Conservation (phyloP, 2,797 vertebrate genomes). For the Sebastes matsubarae region DNA sequence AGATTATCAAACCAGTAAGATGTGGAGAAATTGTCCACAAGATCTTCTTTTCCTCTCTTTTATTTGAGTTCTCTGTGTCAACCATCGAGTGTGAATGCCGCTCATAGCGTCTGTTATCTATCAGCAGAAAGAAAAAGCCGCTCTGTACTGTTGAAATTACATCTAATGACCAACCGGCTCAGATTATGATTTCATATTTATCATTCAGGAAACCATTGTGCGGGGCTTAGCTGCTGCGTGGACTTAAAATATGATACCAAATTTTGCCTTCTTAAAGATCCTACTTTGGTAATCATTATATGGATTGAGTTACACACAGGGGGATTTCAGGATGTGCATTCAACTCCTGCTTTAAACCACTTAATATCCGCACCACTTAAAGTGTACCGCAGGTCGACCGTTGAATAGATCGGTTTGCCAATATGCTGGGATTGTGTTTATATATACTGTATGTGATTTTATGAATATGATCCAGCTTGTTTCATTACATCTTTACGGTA, state of each 20-base stretch:
- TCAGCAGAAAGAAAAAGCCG: constrained; percentile 8
- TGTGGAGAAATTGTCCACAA: background rate
- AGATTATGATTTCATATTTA: constrained; percentile 45
- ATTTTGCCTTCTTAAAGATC: constrained; percentile 34
- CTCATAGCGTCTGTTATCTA: constrained; percentile 25
- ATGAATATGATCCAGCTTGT: background rate
- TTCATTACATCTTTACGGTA: background rate
- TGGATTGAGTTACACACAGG: constrained; percentile 39
- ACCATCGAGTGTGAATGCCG: background rate
- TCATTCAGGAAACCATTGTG: constrained; percentile 34
- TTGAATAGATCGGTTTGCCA: constrained; percentile 12
- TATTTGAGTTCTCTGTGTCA: background rate
- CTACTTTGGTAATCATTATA: constrained; percentile 43
- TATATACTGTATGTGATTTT: background rate
- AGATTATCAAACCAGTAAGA: constrained; percentile 51
- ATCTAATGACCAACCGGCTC: constrained; percentile 51
- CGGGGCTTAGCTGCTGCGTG: constrained; percentile 32
- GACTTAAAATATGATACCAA: constrained; percentile 29
- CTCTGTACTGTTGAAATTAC: constrained; percentile 28
- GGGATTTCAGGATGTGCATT: constrained; percentile 58
- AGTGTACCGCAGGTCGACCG: constrained; percentile 17
- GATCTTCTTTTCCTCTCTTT: background rate
- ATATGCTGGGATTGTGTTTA: constrained; percentile 15
- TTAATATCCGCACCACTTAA: constrained; percentile 25
- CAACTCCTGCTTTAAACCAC: constrained; percentile 43